Conservation (phyloP, 2,113 vertebrate species). For the Chaetorhynchus papuensis region DNA sequence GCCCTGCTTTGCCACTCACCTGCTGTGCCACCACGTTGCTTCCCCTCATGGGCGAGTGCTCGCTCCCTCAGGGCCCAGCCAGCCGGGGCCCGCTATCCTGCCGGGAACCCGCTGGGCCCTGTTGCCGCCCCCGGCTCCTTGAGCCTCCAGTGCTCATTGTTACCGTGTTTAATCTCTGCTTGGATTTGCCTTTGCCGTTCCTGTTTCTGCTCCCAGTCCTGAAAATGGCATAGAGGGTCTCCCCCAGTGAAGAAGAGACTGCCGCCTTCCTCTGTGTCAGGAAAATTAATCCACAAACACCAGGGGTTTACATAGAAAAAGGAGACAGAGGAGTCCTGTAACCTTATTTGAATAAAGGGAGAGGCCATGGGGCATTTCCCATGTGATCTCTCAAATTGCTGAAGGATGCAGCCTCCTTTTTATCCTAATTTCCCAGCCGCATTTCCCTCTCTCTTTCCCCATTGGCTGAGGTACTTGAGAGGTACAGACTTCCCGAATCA, state of each 20-base stretch:
- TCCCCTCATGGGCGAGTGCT: no score
- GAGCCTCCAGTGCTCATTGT: background rate
- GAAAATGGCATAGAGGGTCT: background rate
- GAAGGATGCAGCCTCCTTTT: background rate
- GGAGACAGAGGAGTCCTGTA: background rate
- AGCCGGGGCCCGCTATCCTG: rapidly evolving
- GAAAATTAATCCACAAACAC: background rate
- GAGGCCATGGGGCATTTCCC: background rate
- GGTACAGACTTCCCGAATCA: background rate
- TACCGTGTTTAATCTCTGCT: background rate
- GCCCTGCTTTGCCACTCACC: background rate
- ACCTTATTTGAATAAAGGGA: background rate
- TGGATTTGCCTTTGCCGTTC: background rate
- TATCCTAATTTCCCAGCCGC: background rate
- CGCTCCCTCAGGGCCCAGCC: background rate
- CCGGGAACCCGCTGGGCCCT: background rate
- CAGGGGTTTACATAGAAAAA: background rate
- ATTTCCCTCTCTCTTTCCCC: background rate
- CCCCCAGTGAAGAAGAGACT: background rate
- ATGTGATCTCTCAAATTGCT: background rate
- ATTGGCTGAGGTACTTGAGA: background rate
- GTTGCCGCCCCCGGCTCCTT: background rate
- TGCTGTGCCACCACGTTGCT: rapidly evolving
- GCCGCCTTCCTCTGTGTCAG: background rate
- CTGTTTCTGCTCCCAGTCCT: background rate